Evolutionary conservation across 2,888 invertebrate genomes (phyloP), one percentile per base, ranked within the genome.

Genomic region (Cryptosula pallasiana): DNA sequence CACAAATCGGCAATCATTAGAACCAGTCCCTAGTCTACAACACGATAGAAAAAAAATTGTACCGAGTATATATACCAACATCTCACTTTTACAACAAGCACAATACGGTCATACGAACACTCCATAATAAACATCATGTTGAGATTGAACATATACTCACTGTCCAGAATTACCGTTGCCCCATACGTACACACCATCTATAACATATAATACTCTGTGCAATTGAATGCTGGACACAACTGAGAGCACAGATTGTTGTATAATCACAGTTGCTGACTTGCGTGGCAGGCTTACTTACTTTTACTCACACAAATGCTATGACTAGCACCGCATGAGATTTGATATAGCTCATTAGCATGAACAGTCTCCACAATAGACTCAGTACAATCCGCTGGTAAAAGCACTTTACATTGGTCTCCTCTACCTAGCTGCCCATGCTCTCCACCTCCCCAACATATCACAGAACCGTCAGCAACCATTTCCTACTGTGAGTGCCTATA

Each of bases 181-280:
- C 63, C 63, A 63, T 9, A 32, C 34, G 32, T 63, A 63, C n/a
- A 63, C 63, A 9, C 27, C 27, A 32, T 63, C 63, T 63, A 34
- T 5, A 63, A 63, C 32, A 63, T 34, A 63, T n/a, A 57, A 45
- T 5, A 45, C 9, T 13, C 20, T 45, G 45, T 13, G 45, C 5
- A 13, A 13, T 45, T 20, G 20, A 45, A n/a, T n/a, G n/a, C n/a
- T n/a, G n/a, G n/a, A n/a, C n/a, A n/a, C n/a, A n/a, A 45, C 45
- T 45, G 20, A 45, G 5, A 45, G 45, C 20, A 45, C 20, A 13
- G 20, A 45, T 5, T 45, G 45, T 45, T 45, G 5, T 13, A 13
- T 5, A 45, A 45, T 45, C 5, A 45, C 45, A 45, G 20, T 45
- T n/a, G n/a, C n/a, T n/a, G n/a, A n/a, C n/a, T n/a, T n/a, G n/a